Evolutionary conservation across 2,113 vertebrate species (phyloP).

Genomic region (Pleuronectes platessa): DNA sequence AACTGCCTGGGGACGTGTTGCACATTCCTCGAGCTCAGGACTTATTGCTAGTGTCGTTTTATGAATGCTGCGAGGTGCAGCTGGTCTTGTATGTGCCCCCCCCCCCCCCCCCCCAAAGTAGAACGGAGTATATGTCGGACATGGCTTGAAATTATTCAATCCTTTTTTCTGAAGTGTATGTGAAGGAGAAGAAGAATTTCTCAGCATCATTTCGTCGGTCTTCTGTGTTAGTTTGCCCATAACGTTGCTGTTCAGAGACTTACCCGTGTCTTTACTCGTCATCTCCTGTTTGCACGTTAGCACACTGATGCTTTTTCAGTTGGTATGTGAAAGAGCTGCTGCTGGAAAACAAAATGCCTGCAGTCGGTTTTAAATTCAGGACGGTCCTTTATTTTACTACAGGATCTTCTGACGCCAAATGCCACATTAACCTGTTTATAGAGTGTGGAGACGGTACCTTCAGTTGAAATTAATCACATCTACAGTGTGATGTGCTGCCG

Average conservation of each 20-base stretch:
- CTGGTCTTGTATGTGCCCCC: conserved; percentile 16
- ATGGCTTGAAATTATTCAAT: conserved; percentile 38
- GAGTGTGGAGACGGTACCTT: conserved; percentile 28
- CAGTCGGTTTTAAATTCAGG: conserved; percentile 42
- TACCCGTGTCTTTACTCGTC: conserved; percentile 32
- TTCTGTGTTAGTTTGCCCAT: conserved; percentile 36
- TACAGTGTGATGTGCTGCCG: conserved; percentile 21
- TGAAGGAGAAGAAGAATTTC: conserved; percentile 38
- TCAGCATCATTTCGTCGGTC: conserved; percentile 25
- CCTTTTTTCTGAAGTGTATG: conserved; percentile 31
- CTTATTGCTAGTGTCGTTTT: conserved; percentile 68
- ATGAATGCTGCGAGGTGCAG: conserved; percentile 56
- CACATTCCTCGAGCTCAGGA: conserved; percentile 84
- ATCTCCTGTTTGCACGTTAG: conserved; percentile 65
- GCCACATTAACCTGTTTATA: conserved; percentile 19
- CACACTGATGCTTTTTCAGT: conserved; percentile 47
- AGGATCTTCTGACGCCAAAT: conserved; percentile 26
- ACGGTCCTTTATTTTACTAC: conserved; percentile 41
- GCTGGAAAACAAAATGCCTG: conserved; percentile 46
- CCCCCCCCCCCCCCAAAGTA: not conserved
- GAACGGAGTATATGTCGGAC: conserved; percentile 26
- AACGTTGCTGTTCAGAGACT: conserved; percentile 37
- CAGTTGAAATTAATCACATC: conserved; percentile 8
- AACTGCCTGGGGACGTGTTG: conserved; percentile 74
- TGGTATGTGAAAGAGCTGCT: conserved; percentile 66